Percentiles rank a stretch among this genome's conserved stretches.
Conservation (phyloP, 1,140 invertebrate genomes). For the Bilobella aurantiaca region DNA sequence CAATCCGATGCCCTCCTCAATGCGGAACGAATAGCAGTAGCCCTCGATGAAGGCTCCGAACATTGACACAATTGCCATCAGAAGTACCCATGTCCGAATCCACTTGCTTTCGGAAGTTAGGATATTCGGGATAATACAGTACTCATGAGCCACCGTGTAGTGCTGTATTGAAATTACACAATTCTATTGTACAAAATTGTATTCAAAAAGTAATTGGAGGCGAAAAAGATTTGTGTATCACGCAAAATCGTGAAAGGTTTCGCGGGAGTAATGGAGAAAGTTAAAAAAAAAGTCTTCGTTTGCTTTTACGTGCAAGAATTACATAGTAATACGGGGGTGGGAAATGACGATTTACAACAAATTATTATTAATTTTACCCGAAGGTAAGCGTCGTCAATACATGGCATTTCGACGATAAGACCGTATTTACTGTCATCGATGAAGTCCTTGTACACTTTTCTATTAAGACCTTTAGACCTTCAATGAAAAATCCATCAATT, state of each 20-base stretch:
- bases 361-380: conserved; percentile 10
- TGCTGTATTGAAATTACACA: background rate
- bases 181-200: background rate
- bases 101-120: background rate
- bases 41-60: conserved; percentile 14
- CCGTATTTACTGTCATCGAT: conserved; percentile 16
- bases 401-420: conserved; percentile 18
- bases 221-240: too few relatives aligned
- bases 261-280: too few relatives aligned
- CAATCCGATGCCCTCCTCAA: conserved; percentile 6
- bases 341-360: too few relatives aligned
- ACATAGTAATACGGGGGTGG: too few relatives aligned
- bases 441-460: conserved; percentile 10
- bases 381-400: background rate
- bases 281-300: too few relatives aligned
- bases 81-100: conserved; percentile 17
- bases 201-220: too few relatives aligned
- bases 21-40: conserved; percentile 23
- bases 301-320: too few relatives aligned
- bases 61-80: conserved; percentile 13
- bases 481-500: background rate
- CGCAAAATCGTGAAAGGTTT: too few relatives aligned
- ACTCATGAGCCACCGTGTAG: background rate
- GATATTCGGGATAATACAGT: background rate
- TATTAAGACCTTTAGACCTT: conserved; percentile 18